Conservation (phyloP, 2,113 vertebrate species). For the Cathartes aura region DNA sequence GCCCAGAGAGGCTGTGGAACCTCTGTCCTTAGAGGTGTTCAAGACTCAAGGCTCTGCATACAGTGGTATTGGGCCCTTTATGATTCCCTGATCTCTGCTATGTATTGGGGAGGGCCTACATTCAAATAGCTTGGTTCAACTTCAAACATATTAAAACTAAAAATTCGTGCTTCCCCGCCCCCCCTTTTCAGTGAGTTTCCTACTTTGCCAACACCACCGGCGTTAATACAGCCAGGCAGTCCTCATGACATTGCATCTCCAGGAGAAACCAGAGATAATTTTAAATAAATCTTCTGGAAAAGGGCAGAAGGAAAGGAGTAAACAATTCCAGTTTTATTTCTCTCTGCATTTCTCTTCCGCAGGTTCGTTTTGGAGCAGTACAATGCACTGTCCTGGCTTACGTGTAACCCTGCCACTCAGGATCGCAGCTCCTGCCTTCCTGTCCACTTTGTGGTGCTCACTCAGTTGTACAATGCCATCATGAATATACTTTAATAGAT, state of each 20-base stretch:
- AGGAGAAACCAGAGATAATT: neutral
- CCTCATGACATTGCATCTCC: accelerated
- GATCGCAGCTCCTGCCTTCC: conserved; percentile 98
- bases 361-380: conserved; percentile 97
- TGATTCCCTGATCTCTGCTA: accelerated
- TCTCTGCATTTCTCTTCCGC: neutral
- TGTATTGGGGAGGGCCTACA: neutral
- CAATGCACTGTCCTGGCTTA: conserved; percentile 91
- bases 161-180: neutral
- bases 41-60: neutral
- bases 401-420: conserved; percentile 95
- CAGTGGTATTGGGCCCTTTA: neutral
- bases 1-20: neutral
- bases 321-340: neutral
- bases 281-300: neutral
- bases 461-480: conserved; percentile 98
- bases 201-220: accelerated
- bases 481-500: conserved; percentile 90
- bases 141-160: neutral
- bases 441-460: conserved; percentile 96
- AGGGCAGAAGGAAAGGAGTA: neutral
- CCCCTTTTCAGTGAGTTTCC: neutral
- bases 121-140: neutral
- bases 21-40: neutral
- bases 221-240: neutral